Conservation (phyloP, 2,113 vertebrate species). For the Pseudonaja textilis region DNA sequence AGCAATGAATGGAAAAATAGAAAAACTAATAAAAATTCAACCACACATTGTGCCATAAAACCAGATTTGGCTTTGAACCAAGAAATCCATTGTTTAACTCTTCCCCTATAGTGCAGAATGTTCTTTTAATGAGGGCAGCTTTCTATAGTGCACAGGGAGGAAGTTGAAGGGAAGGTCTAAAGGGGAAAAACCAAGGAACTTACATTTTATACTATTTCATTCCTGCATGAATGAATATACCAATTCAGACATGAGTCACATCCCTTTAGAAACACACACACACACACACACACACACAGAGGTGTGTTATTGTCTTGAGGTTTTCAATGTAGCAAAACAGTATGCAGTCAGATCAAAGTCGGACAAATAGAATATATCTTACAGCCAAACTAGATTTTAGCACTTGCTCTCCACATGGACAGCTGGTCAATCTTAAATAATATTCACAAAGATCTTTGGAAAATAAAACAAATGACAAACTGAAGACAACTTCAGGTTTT, state of each 20-base stretch:
- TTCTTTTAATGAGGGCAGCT: slow-evolving; percentile 48
- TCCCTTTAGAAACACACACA: slow-evolving; percentile 64
- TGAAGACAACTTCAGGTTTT: slow-evolving; percentile 13
- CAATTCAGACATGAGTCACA: slow-evolving; percentile 50
- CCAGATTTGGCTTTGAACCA: slow-evolving; percentile 48
- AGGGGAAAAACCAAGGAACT: slow-evolving; percentile 66
- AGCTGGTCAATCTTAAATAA: slow-evolving; percentile 32
- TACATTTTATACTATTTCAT: slow-evolving; percentile 62
- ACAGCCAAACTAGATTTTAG: slow-evolving; percentile 31
- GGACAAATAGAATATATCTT: slow-evolving; percentile 44
- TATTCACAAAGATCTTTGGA: slow-evolving; percentile 11
- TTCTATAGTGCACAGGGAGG: neutral
- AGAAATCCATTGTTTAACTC: neutral
- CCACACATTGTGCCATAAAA: neutral
- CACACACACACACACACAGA: neutral
- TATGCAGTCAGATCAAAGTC: slow-evolving; percentile 61
- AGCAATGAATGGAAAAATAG: slow-evolving; percentile 38
- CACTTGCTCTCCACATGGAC: slow-evolving; percentile 25
- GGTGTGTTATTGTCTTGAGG: slow-evolving; percentile 31
- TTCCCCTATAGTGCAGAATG: neutral
- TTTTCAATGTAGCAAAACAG: slow-evolving; percentile 60
- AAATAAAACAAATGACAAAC: slow-evolving; percentile 39
- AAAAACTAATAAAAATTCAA: slow-evolving; percentile 32
- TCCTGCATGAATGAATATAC: slow-evolving; percentile 60
- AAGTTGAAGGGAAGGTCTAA: slow-evolving; percentile 17